These are phyloP conservation scores for Turritopsis dohrnii DNA, from an alignment of 30 jellyfish, hydroid and myxozoan species.

Conservation along the genomic window DNA sequence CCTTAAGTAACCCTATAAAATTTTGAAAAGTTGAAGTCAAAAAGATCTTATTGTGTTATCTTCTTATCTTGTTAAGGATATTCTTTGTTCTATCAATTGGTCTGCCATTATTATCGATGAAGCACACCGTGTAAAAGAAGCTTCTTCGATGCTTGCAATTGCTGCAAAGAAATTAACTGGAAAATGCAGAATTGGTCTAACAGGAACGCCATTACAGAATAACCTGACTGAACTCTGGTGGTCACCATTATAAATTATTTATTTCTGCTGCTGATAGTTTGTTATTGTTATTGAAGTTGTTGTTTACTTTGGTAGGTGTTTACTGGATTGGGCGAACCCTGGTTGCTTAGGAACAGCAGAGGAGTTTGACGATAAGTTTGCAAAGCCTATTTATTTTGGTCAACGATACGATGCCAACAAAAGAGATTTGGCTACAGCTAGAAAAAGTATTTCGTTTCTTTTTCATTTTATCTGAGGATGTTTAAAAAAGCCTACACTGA, in stretches of 20 bases:
- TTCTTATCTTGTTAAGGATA: constrained; percentile 44
- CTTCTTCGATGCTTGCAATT: constrained; percentile 37
- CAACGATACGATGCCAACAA: constrained; percentile 72
- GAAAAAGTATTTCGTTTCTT: constrained; percentile 46
- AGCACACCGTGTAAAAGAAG: constrained; percentile 72
- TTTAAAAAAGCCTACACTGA: too few species aligned
- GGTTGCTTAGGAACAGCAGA: constrained; percentile 63
- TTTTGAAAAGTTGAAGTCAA: too few species aligned
- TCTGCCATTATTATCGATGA: constrained; percentile 61
- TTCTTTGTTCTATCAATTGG: constrained; percentile 42
- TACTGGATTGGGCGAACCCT: constrained; percentile 87
- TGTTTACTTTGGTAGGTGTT: constrained; percentile 40
- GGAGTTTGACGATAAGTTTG: constrained; percentile 39
- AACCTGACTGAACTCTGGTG: constrained; percentile 76
- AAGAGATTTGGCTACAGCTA: constrained; percentile 70
- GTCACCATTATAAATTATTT: not conserved
- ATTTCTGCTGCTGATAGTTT: not conserved
- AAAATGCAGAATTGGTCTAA: constrained; percentile 54
- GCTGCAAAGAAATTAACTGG: constrained; percentile 48
- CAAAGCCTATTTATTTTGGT: constrained; percentile 49
- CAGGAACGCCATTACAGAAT: constrained; percentile 85
- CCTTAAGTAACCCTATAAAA: too few species aligned
- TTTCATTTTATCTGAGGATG: too few species aligned
- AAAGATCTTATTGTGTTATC: not conserved
- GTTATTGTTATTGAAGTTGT: not conserved